phyloP scores from a whole-genome alignment of 2,113 vertebrate species.

The Apteryx mantelli region DNA sequence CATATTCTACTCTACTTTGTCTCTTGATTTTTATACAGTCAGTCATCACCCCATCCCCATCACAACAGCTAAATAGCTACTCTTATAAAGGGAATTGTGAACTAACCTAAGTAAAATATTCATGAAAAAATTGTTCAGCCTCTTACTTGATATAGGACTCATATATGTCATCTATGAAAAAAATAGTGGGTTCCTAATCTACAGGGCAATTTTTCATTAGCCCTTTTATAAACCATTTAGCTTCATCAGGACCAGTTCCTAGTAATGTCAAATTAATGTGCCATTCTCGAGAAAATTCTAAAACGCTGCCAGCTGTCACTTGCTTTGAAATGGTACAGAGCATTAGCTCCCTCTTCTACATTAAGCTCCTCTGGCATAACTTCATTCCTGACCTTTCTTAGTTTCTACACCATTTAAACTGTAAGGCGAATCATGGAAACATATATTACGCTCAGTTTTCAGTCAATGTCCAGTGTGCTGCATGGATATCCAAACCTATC shows the following conservation, averaged over 20 bases:
- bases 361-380: background rate
- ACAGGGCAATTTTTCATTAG: background rate
- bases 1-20: background rate
- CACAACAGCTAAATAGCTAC: background rate
- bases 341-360: background rate
- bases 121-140: background rate
- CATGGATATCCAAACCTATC: background rate
- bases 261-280: background rate
- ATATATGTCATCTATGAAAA: background rate
- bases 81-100: background rate
- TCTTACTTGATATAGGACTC: background rate
- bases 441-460: background rate
- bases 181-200: background rate
- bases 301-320: background rate
- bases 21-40: background rate
- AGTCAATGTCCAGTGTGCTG: background rate
- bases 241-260: background rate
- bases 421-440: background rate
- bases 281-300: background rate
- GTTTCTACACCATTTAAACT: background rate
- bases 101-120: background rate
- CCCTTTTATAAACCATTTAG: background rate
- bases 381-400: background rate
- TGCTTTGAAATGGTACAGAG: background rate
- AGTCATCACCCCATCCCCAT: background rate